Percentiles rank a stretch among this genome's conserved stretches.
phyloP scores from a whole-genome alignment of 2,888 invertebrate genomes.

The Aspidiotus destructor region DNA sequence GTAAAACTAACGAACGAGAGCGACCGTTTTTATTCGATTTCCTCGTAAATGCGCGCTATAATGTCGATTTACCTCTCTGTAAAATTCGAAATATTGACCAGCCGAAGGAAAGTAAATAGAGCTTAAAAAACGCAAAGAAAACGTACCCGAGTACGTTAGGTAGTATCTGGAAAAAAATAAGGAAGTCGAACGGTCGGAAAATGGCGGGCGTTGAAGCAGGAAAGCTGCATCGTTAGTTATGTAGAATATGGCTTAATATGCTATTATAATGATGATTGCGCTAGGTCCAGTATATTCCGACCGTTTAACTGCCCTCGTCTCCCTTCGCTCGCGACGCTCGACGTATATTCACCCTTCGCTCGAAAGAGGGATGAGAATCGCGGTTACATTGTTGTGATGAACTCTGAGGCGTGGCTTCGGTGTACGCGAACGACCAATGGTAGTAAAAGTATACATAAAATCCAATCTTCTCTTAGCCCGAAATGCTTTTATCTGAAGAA shows the following conservation, averaged over 20 bases:
- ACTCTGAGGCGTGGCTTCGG: conserved; percentile 25
- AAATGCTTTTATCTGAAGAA: conserved; percentile 28
- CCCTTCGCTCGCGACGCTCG: conserved; percentile 20
- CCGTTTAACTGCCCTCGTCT: conserved; percentile 12
- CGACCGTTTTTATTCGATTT: too few species aligned
- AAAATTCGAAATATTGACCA: too few species aligned
- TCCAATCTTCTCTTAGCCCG: conserved; percentile 29
- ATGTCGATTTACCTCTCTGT: too few species aligned
- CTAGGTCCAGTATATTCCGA: conserved; percentile 28
- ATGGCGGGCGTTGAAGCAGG: conserved; percentile 30
- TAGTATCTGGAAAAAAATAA: neutral
- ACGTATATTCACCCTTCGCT: neutral
- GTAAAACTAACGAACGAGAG: too few species aligned
- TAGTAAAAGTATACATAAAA: conserved; percentile 29
- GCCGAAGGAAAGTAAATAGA: too few species aligned
- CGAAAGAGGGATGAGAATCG: conserved; percentile 21
- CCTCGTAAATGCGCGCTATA: too few species aligned
- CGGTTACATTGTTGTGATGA: conserved; percentile 32
- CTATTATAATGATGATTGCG: conserved; percentile 31
- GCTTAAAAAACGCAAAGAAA: too few species aligned
- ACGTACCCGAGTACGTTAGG: too few species aligned
- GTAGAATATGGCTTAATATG: conserved; percentile 32
- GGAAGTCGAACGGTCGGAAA: conserved; percentile 24
- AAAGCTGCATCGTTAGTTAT: conserved; percentile 28
- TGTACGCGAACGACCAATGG: conserved; percentile 22